Evolutionary conservation across 2,888 invertebrate genomes (phyloP).

Genomic region (Dynastes tityus): DNA sequence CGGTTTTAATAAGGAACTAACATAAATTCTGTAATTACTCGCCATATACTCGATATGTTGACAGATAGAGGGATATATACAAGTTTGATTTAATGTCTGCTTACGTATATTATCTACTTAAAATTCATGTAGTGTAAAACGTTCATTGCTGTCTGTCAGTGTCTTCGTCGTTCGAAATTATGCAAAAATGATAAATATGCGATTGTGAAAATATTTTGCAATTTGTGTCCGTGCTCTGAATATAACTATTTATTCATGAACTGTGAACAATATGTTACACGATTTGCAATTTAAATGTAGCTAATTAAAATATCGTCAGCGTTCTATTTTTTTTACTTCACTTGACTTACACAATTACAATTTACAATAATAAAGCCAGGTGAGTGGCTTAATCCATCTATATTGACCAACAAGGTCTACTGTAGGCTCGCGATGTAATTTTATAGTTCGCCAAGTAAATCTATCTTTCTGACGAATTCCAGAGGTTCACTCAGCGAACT

Average conservation of each 20-base stretch:
- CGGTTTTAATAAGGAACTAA: constrained; percentile 40
- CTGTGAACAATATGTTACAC: neutral
- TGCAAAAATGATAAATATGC: constrained; percentile 15
- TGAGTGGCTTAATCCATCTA: too few species aligned
- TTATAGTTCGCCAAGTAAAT: too few species aligned
- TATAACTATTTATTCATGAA: neutral
- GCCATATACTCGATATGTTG: constrained; percentile 15
- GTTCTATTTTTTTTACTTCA: too few species aligned
- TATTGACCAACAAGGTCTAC: too few species aligned
- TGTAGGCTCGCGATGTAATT: too few species aligned
- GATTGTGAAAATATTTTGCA: constrained; percentile 16
- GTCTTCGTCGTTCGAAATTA: neutral
- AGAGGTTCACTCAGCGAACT: too few species aligned
- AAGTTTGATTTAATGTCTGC: constrained; percentile 20
- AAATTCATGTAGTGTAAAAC: constrained; percentile 16
- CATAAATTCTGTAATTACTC: constrained; percentile 36
- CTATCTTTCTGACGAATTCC: too few species aligned
- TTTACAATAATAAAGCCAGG: too few species aligned
- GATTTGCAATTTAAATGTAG: constrained; percentile 7
- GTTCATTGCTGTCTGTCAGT: constrained; percentile 8
- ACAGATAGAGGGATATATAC: neutral
- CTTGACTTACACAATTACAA: too few species aligned
- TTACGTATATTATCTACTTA: constrained; percentile 5
- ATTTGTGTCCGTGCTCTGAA: neutral
- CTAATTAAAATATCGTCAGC: neutral